A percentile compares a stretch with the other conserved stretches of the same genome.
phyloP scores from a whole-genome alignment of 2,113 vertebrate species.

The Casuarius casuarius region DNA sequence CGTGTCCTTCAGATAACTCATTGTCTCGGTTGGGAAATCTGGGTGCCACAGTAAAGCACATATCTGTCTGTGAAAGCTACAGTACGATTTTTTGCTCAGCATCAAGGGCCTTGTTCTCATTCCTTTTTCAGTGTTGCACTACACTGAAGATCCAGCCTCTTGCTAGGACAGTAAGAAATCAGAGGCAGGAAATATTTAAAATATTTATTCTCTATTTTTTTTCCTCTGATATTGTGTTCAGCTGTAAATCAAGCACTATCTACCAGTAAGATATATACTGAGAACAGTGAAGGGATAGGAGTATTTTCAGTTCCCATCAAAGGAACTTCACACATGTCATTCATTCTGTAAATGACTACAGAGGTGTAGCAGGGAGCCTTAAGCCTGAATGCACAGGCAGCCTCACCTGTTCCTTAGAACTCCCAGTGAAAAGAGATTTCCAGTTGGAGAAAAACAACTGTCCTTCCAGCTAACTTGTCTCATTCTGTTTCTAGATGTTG shows the following conservation, averaged over 20 bases:
- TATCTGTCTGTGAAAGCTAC: background rate
- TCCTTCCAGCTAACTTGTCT: background rate
- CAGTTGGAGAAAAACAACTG: background rate
- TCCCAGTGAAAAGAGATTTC: background rate
- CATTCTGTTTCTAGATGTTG: conserved; percentile 75
- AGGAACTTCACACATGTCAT: background rate
- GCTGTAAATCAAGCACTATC: background rate
- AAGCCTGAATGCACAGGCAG: background rate
- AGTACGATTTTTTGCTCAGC: background rate
- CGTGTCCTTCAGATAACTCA: background rate
- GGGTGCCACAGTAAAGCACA: background rate
- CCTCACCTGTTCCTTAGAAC: background rate
- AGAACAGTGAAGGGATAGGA: background rate
- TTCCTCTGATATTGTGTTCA: background rate
- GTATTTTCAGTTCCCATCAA: background rate
- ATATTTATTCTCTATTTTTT: background rate
- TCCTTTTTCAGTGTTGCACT: background rate
- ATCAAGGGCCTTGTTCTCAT: background rate
- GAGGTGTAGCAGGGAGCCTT: background rate
- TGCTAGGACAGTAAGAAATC: background rate
- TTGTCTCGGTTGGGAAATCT: background rate
- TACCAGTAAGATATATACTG: background rate
- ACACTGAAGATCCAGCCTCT: background rate
- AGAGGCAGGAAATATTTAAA: background rate
- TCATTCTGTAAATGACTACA: background rate